Percentiles rank a stretch among this genome's conserved stretches.
These are phyloP conservation scores for Drosophila tani DNA, from an alignment of 1,140 invertebrate species.

Conservation along the genomic window DNA sequence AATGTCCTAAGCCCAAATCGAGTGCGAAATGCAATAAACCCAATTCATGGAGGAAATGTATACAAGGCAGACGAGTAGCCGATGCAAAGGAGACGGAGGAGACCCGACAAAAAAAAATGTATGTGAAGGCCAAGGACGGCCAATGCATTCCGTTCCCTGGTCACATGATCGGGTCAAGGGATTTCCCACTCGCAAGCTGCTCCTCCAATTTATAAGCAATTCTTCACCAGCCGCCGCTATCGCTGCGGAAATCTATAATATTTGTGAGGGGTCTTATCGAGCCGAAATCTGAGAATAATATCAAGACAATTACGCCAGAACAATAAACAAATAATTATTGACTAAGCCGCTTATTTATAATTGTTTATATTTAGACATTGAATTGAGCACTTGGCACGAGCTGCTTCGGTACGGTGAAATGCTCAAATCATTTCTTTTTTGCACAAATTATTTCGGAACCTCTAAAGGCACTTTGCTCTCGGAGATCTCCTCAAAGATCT, in stretches of 20 bases:
- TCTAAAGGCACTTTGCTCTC: background rate
- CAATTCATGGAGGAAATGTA: background rate
- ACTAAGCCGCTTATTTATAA: slow-evolving; percentile 40
- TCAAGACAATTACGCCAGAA: slow-evolving; percentile 31
- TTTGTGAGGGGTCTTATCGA: slow-evolving; percentile 13
- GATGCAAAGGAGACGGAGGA: background rate
- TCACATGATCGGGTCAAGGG: slow-evolving; percentile 32
- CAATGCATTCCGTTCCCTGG: slow-evolving; percentile 9
- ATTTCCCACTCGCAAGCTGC: slow-evolving; percentile 12
- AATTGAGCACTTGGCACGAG: slow-evolving; percentile 29
- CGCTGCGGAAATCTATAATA: slow-evolving; percentile 1
- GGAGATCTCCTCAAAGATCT: background rate
- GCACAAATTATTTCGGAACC: slow-evolving; percentile 1
- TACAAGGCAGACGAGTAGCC: slow-evolving; percentile 16
- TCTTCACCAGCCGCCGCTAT: background rate
- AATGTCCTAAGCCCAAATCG: slow-evolving; percentile 1
- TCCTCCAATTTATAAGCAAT: slow-evolving; percentile 14
- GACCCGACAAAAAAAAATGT: slow-evolving; percentile 27
- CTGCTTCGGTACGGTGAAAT: background rate
- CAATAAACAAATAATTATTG: slow-evolving; percentile 48
- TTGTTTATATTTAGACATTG: slow-evolving; percentile 44
- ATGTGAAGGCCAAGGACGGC: slow-evolving; percentile 72
- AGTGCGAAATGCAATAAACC: background rate
- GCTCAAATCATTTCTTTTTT: background rate
- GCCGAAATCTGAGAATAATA: slow-evolving; percentile 25